Conservation (phyloP, 2,888 invertebrate genomes). For the Pammene aurita region DNA sequence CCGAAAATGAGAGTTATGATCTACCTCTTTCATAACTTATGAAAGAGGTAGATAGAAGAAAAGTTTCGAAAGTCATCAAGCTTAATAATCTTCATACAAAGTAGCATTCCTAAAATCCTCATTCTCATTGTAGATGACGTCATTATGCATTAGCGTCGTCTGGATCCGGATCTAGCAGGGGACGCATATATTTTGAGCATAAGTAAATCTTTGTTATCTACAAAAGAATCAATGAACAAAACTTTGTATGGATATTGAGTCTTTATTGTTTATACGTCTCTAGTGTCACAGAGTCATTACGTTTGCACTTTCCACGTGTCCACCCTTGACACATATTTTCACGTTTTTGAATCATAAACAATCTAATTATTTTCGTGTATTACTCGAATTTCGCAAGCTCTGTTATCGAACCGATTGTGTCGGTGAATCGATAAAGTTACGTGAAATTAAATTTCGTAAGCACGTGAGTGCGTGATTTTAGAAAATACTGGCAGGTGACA, state of each 20-base stretch:
- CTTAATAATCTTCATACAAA: no score
- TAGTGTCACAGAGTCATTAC: slow-evolving; percentile 11
- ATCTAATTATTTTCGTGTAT: slow-evolving; percentile 53
- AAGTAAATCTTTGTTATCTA: no score
- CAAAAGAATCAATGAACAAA: neutral
- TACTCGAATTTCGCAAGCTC: slow-evolving; percentile 59
- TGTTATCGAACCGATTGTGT: slow-evolving; percentile 59
- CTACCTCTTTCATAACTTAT: no score
- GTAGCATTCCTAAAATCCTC: no score
- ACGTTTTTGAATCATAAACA: slow-evolving; percentile 53
- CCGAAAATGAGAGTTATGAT: no score
- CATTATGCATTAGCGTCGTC: no score
- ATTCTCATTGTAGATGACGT: no score
- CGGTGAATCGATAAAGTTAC: slow-evolving; percentile 57
- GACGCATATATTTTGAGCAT: no score
- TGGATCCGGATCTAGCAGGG: no score
- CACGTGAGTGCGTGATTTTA: slow-evolving; percentile 43
- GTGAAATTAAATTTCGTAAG: slow-evolving; percentile 67
- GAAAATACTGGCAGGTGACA: slow-evolving; percentile 42
- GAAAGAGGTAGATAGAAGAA: no score
- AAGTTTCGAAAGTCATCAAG: no score
- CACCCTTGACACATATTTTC: slow-evolving; percentile 70
- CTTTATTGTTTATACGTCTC: slow-evolving; percentile 1
- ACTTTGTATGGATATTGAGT: neutral
- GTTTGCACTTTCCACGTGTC: slow-evolving; percentile 39